Conservation (phyloP, 2,888 invertebrate species). For the Campopleginae sp. region DNA sequence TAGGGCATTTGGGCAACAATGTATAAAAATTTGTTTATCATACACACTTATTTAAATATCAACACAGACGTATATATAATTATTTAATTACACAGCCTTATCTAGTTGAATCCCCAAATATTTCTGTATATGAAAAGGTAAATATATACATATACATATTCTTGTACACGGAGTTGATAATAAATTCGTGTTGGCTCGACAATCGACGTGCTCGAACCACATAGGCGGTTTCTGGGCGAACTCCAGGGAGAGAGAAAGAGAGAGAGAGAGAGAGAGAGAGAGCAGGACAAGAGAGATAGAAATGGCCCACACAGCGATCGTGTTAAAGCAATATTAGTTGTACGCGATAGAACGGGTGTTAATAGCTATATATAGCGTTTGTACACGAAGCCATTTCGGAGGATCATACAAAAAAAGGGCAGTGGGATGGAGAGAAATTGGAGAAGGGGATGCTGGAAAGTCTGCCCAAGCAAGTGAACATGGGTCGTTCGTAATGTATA, state of each 20-base stretch:
- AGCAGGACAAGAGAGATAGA: neutral
- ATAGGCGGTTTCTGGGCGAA: conserved; percentile 35
- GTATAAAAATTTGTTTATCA: neutral
- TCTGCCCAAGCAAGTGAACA: conserved; percentile 47
- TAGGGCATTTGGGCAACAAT: neutral
- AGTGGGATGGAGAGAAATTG: conserved; percentile 20
- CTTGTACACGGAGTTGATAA: conserved; percentile 55
- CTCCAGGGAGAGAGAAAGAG: conserved; percentile 21
- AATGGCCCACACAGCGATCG: conserved; percentile 41
- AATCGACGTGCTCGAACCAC: conserved; percentile 58
- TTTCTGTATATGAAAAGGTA: neutral
- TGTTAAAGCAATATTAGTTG: conserved; percentile 57
- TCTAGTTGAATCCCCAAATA: neutral
- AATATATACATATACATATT: neutral
- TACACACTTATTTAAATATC: neutral
- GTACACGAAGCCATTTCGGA: conserved; percentile 52
- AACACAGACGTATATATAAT: neutral
- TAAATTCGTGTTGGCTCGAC: conserved; percentile 65
- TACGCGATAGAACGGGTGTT: conserved; percentile 54
- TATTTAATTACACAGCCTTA: neutral
- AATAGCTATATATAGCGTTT: conserved; percentile 18
- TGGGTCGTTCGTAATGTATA: conserved; percentile 35
- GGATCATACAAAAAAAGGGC: conserved; percentile 57
- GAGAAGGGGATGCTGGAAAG: conserved; percentile 30
- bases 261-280: conserved; percentile 7